A percentile compares a stretch with the other conserved stretches of the same genome.
These are phyloP conservation scores for Heliconius eleuchia DNA, from an alignment of 1,140 invertebrate genomes.

Conservation along the genomic window DNA sequence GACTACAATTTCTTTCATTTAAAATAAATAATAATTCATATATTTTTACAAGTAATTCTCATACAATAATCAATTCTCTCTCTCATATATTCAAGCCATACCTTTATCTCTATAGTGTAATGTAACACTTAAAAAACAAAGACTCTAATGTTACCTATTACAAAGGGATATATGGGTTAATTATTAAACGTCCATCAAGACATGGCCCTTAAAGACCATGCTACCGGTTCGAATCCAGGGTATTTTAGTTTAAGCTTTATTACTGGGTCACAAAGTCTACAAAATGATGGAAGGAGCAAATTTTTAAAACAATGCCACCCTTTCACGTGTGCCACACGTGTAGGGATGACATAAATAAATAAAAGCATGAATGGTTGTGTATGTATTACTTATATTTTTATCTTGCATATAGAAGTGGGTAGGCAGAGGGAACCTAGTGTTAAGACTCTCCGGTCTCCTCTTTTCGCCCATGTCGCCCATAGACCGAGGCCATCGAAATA, in stretches of 20 bases:
- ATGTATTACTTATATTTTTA: no score
- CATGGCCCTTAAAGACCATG: conserved; percentile 27
- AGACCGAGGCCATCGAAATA: no score
- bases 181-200: conserved; percentile 27
- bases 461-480: no score
- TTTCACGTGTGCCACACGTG: conserved; percentile 54
- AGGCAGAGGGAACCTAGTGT: no score
- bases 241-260: conserved; percentile 17
- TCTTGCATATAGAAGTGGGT: no score
- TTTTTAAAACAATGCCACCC: conserved; percentile 53
- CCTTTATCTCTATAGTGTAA: no score
- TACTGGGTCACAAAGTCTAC: not conserved
- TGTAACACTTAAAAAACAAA: not conserved
- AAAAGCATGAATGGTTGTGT: not conserved
- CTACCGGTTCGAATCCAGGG: conserved; percentile 30
- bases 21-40: no score
- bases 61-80: no score
- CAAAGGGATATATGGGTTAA: conserved; percentile 28
- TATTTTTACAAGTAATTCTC: no score
- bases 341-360: not conserved
- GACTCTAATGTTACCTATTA: not conserved
- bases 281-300: not conserved
- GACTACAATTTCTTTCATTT: no score
- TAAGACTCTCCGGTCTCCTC: no score
- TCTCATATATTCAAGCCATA: no score